These are phyloP conservation scores for Lepidostoma basale DNA, from an alignment of 1,140 invertebrate species.

Conservation along the genomic window DNA sequence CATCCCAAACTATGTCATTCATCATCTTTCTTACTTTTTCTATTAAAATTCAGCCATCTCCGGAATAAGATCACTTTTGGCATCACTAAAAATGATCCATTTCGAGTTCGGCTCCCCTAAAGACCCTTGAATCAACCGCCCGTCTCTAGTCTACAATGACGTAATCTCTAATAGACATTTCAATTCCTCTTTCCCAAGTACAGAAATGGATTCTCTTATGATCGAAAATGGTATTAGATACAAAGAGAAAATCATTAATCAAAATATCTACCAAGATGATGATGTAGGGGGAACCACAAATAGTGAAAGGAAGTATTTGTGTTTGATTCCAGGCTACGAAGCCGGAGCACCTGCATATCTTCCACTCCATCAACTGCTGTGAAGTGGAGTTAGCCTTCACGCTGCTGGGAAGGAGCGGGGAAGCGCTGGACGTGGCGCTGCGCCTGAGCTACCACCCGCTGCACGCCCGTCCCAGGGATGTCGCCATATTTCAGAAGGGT, in stretches of 20 bases:
- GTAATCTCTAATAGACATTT: no score
- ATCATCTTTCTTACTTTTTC: no score
- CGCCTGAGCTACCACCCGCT: slow-evolving; percentile 4
- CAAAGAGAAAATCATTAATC: background rate
- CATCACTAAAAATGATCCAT: no score
- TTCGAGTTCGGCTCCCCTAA: no score
- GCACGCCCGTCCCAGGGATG: background rate
- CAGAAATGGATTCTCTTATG: no score
- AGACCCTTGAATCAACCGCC: no score
- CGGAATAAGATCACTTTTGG: no score
- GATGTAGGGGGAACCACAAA: background rate
- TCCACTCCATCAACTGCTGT: background rate
- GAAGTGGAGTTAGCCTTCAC: background rate
- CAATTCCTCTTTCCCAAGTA: background rate
- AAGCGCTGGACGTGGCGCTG: background rate
- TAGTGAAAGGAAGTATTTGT: background rate
- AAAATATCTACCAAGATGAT: background rate
- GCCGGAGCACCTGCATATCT: slow-evolving; percentile 4
- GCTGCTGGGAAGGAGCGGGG: background rate
- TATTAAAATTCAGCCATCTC: no score
- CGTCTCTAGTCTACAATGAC: no score
- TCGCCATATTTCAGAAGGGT: slow-evolving; percentile 2
- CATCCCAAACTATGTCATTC: no score
- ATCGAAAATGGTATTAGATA: background rate
- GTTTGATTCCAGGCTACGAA: slow-evolving; percentile 9